Evolutionary conservation across 2,888 invertebrate genomes (phyloP).

Genomic region (Alitta virens): DNA sequence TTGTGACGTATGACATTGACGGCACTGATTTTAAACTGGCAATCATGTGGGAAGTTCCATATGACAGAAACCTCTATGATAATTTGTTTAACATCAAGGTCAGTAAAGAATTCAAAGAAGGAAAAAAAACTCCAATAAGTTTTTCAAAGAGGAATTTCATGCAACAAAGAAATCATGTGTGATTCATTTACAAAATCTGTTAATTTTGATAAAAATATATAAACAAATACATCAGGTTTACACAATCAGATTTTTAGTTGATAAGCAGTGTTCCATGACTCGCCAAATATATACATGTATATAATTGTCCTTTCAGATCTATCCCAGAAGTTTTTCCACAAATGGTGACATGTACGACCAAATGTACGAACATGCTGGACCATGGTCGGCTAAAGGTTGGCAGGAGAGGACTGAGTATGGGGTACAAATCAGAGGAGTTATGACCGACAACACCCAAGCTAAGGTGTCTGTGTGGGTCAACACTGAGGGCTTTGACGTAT

Average conservation of each 20-base stretch:
- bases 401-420: slow-evolving; percentile 1
- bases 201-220: too few relatives aligned
- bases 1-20: slow-evolving; percentile 8
- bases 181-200: too few relatives aligned
- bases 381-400: background rate
- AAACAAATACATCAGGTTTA: too few relatives aligned
- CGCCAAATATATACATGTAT: too few relatives aligned
- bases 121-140: too few relatives aligned
- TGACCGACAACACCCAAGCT: too few relatives aligned
- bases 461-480: too few relatives aligned
- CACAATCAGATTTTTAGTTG: too few relatives aligned
- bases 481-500: too few relatives aligned
- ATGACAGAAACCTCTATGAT: slow-evolving; percentile 3
- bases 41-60: slow-evolving; percentile 11
- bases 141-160: too few relatives aligned
- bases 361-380: slow-evolving; percentile 13
- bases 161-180: too few relatives aligned
- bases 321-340: background rate
- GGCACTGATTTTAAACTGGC: slow-evolving; percentile 9
- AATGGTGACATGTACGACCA: background rate
- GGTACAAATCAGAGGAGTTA: background rate
- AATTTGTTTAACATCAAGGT: slow-evolving; percentile 10
- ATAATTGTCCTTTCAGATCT: slow-evolving; percentile 8
- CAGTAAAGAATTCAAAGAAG: background rate
- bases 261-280: too few relatives aligned